phyloP scores from a whole-genome alignment of 2,888 invertebrate genomes.

The Trachelus iudaicus region DNA sequence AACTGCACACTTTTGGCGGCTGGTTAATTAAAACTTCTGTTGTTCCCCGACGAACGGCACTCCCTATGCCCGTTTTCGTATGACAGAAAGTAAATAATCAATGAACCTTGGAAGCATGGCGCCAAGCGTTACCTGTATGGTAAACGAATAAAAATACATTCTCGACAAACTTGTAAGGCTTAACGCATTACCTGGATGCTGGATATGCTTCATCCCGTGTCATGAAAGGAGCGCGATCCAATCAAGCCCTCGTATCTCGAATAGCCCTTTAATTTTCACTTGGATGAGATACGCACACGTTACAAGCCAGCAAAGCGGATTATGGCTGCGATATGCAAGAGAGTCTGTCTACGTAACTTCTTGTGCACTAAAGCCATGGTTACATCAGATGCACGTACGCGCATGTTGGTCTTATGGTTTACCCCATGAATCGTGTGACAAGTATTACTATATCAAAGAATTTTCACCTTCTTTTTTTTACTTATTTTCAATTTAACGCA shows the following conservation, averaged over 20 bases:
- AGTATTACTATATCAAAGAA: not conserved
- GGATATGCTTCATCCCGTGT: not conserved
- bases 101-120: not conserved
- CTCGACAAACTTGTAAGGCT: not conserved
- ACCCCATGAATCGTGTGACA: not conserved
- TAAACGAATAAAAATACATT: not conserved
- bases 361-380: not conserved
- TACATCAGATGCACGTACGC: not conserved
- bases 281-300: not conserved
- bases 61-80: not conserved
- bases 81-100: not conserved
- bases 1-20: slow-evolving; percentile 25
- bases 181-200: not conserved
- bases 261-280: not conserved
- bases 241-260: not conserved
- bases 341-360: not conserved
- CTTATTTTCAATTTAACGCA: not conserved
- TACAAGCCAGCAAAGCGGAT: not conserved
- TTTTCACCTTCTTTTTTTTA: not conserved
- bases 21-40: slow-evolving; percentile 32
- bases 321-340: not conserved
- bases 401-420: not conserved
- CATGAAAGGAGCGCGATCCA: not conserved
- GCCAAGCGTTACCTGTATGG: not conserved
- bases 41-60: not conserved